These are phyloP conservation scores for Anguilla rostrata DNA, from an alignment of 2,113 vertebrate species.

Conservation along the genomic window DNA sequence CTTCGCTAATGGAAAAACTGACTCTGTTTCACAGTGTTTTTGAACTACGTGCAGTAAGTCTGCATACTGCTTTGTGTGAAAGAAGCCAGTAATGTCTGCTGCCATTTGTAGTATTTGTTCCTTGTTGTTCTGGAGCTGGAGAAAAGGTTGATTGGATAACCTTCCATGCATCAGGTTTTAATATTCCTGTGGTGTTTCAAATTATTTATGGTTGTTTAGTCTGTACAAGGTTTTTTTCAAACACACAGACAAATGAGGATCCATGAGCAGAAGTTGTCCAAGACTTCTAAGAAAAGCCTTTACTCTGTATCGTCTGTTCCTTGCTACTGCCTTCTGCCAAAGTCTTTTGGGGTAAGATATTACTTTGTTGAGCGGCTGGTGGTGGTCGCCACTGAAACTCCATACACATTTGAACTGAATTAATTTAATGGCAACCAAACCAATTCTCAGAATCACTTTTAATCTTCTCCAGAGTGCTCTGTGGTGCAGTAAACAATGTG, in stretches of 20 bases:
- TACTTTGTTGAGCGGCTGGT: neutral
- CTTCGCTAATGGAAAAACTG: neutral
- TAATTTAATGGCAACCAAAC: conserved; percentile 17
- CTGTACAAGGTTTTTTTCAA: conserved; percentile 23
- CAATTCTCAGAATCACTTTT: conserved; percentile 10
- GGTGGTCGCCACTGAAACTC: neutral
- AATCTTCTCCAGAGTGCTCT: neutral
- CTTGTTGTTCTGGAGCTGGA: neutral
- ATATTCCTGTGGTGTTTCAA: conserved; percentile 16
- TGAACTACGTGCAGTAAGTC: neutral
- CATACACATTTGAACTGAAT: neutral
- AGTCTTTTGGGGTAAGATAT: conserved; percentile 23
- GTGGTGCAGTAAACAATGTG: neutral
- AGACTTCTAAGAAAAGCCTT: conserved; percentile 3
- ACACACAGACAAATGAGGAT: conserved; percentile 26
- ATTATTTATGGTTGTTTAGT: conserved; percentile 19
- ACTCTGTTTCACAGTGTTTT: neutral
- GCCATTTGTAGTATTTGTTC: neutral
- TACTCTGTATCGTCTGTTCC: neutral
- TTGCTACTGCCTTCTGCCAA: neutral
- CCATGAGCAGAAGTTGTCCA: neutral
- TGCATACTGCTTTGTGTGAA: neutral
- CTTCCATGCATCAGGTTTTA: neutral
- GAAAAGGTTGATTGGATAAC: neutral
- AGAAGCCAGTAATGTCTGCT: neutral